Evolutionary conservation across 1,140 invertebrate species (phyloP), one percentile per base, ranked within the genome.

Genomic region (Contarinia nasturtii): DNA sequence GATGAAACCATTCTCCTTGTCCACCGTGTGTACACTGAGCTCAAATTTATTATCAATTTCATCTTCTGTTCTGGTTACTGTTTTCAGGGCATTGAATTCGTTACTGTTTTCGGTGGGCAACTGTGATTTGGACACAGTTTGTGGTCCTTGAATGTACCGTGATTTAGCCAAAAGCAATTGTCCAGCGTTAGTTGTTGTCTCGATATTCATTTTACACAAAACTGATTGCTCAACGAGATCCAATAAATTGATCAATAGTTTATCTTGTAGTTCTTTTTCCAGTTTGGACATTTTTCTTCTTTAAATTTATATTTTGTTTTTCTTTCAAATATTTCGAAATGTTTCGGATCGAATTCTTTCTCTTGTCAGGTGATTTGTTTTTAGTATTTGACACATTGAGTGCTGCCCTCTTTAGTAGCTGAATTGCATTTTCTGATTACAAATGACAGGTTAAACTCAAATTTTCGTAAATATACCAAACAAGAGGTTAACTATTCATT

Each of bases 21-120:
- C 52, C 18, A 63, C 54, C 2, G 33, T 17, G 40, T 57, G 52
- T 4, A 51, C 45, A 18, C 54, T 41, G 10, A 48, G 19, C 15
- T 42, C 8, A n/a, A 48, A 19, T 43, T 27, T 15, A 10, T 42
- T 14, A 41, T 15, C n/a, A 10, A 33, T 12, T 19, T 34, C 46
- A 11, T 33, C 17, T 11, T 46, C 18, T 15, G 21, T 20, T 48
- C 27, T 34, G 1, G 17, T 15, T 10, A 48, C 18, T 12, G 48
- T 49, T 14, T 12, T 22, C 8, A 64, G 50, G 1, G 61, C 61
- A 17, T 60, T 57, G 44, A 58, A 63, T 21, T 63, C 57, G 21
- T 54, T 48, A 47, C 60, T 58, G 20, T 61, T 55, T 48, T 63
- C 58, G 0, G 61, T 60, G 18, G 61, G 61, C 14, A 64, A 56